phyloP scores from a whole-genome alignment of 2,797 vertebrate genomes.

The Hephaestus fuliginosus region DNA sequence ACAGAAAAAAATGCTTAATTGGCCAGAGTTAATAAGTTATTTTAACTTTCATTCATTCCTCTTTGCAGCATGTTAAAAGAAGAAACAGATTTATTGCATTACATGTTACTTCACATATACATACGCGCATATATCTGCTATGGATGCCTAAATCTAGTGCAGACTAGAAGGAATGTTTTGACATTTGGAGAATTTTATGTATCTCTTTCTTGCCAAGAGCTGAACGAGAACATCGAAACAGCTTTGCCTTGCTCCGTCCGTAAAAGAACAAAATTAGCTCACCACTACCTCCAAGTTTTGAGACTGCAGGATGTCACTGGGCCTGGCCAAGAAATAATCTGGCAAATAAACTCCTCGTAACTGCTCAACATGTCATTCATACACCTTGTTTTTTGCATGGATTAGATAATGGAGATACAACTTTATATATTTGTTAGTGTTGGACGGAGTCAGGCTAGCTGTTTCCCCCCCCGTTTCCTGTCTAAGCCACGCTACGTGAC shows the following conservation, averaged over 20 bases:
- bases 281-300: neutral
- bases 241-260: neutral
- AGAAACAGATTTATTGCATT: too few relatives aligned
- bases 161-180: too few relatives aligned
- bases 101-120: too few relatives aligned
- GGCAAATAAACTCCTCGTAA: neutral
- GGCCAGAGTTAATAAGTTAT: too few relatives aligned
- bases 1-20: neutral
- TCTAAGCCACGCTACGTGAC: neutral
- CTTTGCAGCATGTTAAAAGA: too few relatives aligned
- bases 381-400: neutral
- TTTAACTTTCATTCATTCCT: too few relatives aligned
- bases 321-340: neutral
- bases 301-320: neutral
- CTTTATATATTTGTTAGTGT: neutral
- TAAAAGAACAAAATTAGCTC: neutral
- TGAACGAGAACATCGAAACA: neutral
- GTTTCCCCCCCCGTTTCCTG: neutral
- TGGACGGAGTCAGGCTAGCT: neutral
- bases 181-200: too few relatives aligned
- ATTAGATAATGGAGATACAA: neutral
- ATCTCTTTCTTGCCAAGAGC: neutral
- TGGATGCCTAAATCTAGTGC: too few relatives aligned
- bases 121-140: too few relatives aligned
- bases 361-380: neutral